phyloP scores from a whole-genome alignment of 2,797 vertebrate species.

The Protonibea diacanthus region DNA sequence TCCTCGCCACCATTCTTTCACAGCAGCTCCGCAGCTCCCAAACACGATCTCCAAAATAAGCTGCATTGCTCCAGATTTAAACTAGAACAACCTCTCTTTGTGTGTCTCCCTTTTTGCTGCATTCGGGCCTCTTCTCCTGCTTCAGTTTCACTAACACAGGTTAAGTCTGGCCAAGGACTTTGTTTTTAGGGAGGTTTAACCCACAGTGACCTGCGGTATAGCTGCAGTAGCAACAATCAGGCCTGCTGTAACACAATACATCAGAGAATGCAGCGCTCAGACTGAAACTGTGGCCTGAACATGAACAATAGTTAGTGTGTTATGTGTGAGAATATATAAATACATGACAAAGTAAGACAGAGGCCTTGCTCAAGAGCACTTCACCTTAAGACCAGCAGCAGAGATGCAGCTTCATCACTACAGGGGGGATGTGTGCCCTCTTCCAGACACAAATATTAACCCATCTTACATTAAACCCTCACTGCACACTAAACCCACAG shows the following conservation, averaged over 20 bases:
- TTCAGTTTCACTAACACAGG: slow-evolving; percentile 24
- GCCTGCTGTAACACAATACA: background rate
- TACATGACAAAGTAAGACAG: background rate
- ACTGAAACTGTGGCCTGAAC: background rate
- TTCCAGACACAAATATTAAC: no score
- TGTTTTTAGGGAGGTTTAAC: background rate
- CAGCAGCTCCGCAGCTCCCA: slow-evolving; percentile 23
- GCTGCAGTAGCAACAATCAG: background rate
- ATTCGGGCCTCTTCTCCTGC: slow-evolving; percentile 16
- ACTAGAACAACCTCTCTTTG: slow-evolving; percentile 48
- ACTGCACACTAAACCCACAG: background rate
- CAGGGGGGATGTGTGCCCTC: background rate
- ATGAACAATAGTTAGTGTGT: background rate
- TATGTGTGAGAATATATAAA: background rate
- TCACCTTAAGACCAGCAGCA: background rate
- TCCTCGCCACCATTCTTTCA: slow-evolving; percentile 37
- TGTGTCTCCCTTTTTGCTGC: background rate
- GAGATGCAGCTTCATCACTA: background rate
- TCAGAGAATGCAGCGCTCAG: background rate
- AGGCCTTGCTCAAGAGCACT: background rate
- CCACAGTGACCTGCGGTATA: background rate
- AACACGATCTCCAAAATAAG: slow-evolving; percentile 57
- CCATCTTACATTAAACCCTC: no score
- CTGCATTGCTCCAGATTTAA: slow-evolving; percentile 62
- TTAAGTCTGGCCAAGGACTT: slow-evolving; percentile 6